Base-by-base conservation (phyloP, 2,797 vertebrate genomes). In the Amblyopsis hoosieri region DNA sequence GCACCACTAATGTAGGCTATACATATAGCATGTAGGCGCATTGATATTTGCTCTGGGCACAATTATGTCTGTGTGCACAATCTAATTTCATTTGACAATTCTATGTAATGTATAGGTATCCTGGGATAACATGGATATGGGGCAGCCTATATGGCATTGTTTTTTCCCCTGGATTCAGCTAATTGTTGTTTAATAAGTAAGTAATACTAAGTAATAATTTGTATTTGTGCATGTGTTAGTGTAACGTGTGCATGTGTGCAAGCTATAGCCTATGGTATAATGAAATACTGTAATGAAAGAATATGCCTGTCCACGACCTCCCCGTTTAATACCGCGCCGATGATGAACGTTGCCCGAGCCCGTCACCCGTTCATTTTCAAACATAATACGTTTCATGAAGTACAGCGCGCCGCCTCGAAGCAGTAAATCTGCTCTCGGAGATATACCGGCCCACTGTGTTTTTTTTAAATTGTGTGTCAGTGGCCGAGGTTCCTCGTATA, bases 331-430 rank as follows among this genome's bases (percentile, higher is more conserved):
- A 23, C 65, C 57, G 64, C 52, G 42, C 4, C 4, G 66, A 67
- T 71, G 60, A 80, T 74, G 23, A 84, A 81, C 37, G 53, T 45
- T 45, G 57, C 45, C 64, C 54, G 31, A 53, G 57, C 13, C 59
- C 57, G 57, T 56, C 64, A 68, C 42, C 14, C 51, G 60, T 62
- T 74, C 61, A 74, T 78, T 81, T 83, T 75, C 71, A 82, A 81
- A 76, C 66, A 69, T 73, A 71, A 74, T 79, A 66, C 70, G 57
- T 78, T 80, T 81, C 75, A 81, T 78, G 76, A 84, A 85, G 72
- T 78, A 71, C 72, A 73, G 74, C 23, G 17, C 57, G 67, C 64
- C 1, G 51, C 63, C 62, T 51, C 4, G 15, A 31, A 37, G 72
- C 66, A 46, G 63, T 82, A 84, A 86, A 83, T 85, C 60, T 69